These are phyloP conservation scores for Orestias chungarensis DNA, from an alignment of 2,797 vertebrate genomes.

Conservation along the genomic window DNA sequence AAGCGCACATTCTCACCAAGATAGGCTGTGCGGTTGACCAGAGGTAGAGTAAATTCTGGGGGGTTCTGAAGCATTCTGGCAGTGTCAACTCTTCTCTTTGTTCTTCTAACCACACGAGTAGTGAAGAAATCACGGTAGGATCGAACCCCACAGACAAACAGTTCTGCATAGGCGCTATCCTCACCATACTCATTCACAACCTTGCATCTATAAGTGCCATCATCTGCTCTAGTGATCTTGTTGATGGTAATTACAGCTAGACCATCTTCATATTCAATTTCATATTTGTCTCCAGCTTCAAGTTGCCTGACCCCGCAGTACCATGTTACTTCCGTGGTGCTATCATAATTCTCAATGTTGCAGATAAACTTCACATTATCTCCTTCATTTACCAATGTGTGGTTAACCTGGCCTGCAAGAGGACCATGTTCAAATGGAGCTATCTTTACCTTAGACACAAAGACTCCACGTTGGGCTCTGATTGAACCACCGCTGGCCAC, in stretches of 20 bases:
- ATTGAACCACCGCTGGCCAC: conserved; percentile 92
- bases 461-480: conserved; percentile 91
- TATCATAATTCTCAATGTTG: conserved; percentile 96
- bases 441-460: conserved; percentile 94
- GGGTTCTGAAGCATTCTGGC: conserved; percentile 94
- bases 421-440: conserved; percentile 97
- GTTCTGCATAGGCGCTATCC: conserved; percentile 93
- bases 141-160: conserved; percentile 91
- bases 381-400: conserved; percentile 87
- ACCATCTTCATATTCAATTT: conserved; percentile 94
- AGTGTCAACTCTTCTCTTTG: conserved; percentile 93
- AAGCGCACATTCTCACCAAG: conserved; percentile 92
- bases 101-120: conserved; percentile 89
- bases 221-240: conserved; percentile 89
- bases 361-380: conserved; percentile 89
- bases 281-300: conserved; percentile 90
- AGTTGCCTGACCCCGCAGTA: conserved; percentile 96
- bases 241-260: conserved; percentile 90
- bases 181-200: conserved; percentile 96
- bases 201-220: conserved; percentile 98
- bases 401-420: conserved; percentile 88
- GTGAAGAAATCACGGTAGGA: conserved; percentile 90
- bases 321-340: conserved; percentile 95
- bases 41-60: conserved; percentile 97
- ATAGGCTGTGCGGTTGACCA: conserved; percentile 92